These are phyloP conservation scores for Neria commutata DNA, from an alignment of 2,888 invertebrate genomes.

Conservation along the genomic window DNA sequence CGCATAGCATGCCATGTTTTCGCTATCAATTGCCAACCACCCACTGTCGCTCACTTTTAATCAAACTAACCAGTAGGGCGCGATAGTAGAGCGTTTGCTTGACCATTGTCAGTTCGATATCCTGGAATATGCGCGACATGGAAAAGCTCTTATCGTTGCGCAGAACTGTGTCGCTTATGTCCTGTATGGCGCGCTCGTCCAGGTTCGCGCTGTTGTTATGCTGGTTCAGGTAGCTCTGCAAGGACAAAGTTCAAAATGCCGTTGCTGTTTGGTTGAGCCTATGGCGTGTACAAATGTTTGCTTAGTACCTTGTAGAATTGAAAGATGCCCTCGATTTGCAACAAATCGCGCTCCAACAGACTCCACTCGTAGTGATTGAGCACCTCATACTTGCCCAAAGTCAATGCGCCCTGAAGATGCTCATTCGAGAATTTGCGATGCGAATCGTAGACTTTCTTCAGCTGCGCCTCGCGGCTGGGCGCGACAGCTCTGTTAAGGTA, in stretches of 20 bases:
- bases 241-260: background rate
- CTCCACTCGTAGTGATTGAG: constrained; percentile 70
- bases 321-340: constrained; percentile 71
- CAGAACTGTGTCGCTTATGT: constrained; percentile 71
- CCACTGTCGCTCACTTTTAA: background rate
- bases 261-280: background rate
- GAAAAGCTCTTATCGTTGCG: constrained; percentile 65
- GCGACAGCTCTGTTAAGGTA: constrained; percentile 46
- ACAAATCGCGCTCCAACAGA: constrained; percentile 67
- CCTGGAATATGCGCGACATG: constrained; percentile 66
- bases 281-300: background rate
- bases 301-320: constrained; percentile 69
- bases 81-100: constrained; percentile 72
- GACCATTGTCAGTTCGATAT: constrained; percentile 68
- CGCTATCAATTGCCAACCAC: too few relatives aligned
- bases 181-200: constrained; percentile 66
- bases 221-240: constrained; percentile 37
- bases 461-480: constrained; percentile 45
- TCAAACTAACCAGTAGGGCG: constrained; percentile 68
- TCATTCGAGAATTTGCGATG: constrained; percentile 50
- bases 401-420: constrained; percentile 39
- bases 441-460: constrained; percentile 55
- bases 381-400: constrained; percentile 46
- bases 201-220: constrained; percentile 56
- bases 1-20: too few relatives aligned